phyloP scores from a whole-genome alignment of 2,797 vertebrate genomes.

The Sebastes baramenuke region DNA sequence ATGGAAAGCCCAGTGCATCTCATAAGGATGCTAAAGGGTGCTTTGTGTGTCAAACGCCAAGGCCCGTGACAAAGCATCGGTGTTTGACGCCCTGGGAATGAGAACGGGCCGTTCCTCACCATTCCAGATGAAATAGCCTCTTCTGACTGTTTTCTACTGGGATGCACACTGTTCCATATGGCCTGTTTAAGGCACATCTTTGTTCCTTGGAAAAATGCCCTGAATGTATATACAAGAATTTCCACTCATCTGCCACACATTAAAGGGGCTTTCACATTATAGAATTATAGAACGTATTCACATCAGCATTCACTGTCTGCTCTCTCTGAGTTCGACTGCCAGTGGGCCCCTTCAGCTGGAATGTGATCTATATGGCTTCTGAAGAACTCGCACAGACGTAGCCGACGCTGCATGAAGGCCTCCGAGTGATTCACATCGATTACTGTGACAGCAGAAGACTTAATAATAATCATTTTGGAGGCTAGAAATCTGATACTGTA shows the following conservation, averaged over 20 bases:
- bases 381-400: slow-evolving; percentile 10
- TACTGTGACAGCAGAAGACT: slow-evolving; percentile 19
- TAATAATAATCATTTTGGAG: slow-evolving; percentile 17
- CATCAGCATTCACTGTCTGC: slow-evolving; percentile 33
- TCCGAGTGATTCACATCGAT: slow-evolving; percentile 26
- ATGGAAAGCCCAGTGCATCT: no score
- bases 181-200: slow-evolving; percentile 18
- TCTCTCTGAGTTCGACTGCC: slow-evolving; percentile 10
- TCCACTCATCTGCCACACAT: slow-evolving; percentile 59
- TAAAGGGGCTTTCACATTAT: slow-evolving; percentile 43
- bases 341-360: slow-evolving; percentile 38
- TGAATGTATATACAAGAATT: slow-evolving; percentile 52
- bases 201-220: slow-evolving; percentile 31
- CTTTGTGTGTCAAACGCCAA: no score
- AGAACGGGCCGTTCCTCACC: not conserved
- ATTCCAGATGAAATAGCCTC: slow-evolving; percentile 12
- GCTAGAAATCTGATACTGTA: slow-evolving; percentile 1
- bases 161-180: slow-evolving; percentile 30
- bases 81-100: no score
- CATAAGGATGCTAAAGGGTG: no score
- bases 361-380: slow-evolving; percentile 42
- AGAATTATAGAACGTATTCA: slow-evolving; percentile 41
- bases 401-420: slow-evolving; percentile 29
- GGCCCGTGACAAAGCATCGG: no score
- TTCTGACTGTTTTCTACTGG: slow-evolving; percentile 4